Evolutionary conservation across 2,797 vertebrate genomes (phyloP).

Genomic region (Pogonophryne albipinna): DNA sequence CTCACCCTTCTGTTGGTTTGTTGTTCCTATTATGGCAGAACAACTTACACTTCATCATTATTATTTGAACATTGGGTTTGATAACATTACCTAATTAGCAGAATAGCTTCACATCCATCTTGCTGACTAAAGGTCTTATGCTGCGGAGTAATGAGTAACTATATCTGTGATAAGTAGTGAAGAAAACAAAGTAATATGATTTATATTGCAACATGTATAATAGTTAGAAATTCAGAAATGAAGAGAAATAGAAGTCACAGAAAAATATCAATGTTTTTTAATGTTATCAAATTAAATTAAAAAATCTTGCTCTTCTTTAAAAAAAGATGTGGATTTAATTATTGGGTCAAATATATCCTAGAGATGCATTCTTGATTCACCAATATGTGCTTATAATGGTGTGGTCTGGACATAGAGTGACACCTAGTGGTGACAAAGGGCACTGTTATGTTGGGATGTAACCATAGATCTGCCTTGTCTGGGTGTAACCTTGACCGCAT

Average conservation of each 20-base stretch:
- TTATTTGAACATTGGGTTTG: background rate
- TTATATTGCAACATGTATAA: background rate
- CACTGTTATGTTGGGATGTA: background rate
- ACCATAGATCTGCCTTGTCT: no score
- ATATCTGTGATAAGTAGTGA: background rate
- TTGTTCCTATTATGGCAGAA: background rate
- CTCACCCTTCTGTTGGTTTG: background rate
- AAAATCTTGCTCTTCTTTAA: no score
- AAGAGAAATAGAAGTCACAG: no score
- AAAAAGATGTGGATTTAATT: background rate
- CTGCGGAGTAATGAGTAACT: background rate
- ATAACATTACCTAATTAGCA: background rate
- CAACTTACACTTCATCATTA: background rate
- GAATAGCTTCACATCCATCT: background rate
- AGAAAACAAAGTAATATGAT: background rate
- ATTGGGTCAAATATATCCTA: background rate
- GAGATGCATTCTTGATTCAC: background rate
- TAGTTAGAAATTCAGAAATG: background rate
- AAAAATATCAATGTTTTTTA: background rate
- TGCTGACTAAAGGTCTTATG: background rate
- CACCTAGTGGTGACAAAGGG: slow-evolving; percentile 67
- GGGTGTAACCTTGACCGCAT: background rate
- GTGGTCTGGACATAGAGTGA: slow-evolving; percentile 40
- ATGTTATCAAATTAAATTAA: no score
- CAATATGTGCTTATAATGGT: background rate